Percentiles rank a stretch among this genome's conserved stretches.
These are phyloP conservation scores for Argopecten irradians DNA, from an alignment of 1,140 invertebrate species.

Conservation along the genomic window DNA sequence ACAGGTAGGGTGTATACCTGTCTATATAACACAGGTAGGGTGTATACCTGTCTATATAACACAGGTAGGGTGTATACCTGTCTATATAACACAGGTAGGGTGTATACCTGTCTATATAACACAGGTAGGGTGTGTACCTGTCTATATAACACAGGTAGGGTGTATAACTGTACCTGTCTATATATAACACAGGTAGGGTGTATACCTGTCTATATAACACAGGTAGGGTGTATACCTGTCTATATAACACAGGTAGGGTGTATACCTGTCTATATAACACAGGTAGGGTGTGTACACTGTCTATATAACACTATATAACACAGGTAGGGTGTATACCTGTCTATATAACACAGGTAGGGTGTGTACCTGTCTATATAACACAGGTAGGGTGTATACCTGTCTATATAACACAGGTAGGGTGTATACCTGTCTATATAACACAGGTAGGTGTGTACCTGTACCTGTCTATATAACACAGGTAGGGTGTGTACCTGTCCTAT, in stretches of 20 bases:
- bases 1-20: background rate
- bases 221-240: background rate
- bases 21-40: constrained; percentile 15
- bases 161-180: background rate
- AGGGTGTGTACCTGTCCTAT: background rate
- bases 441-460: background rate
- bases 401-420: background rate
- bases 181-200: background rate
- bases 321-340: background rate
- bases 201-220: background rate
- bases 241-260: background rate
- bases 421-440: background rate
- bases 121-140: background rate
- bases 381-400: background rate
- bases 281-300: background rate
- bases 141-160: background rate
- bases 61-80: background rate
- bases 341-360: background rate
- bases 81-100: background rate
- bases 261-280: background rate
- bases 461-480: constrained; percentile 9
- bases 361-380: background rate
- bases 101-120: background rate
- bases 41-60: constrained; percentile 7
- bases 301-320: background rate